Conservation (phyloP, 2,797 vertebrate genomes). For the Mus spretus region DNA sequence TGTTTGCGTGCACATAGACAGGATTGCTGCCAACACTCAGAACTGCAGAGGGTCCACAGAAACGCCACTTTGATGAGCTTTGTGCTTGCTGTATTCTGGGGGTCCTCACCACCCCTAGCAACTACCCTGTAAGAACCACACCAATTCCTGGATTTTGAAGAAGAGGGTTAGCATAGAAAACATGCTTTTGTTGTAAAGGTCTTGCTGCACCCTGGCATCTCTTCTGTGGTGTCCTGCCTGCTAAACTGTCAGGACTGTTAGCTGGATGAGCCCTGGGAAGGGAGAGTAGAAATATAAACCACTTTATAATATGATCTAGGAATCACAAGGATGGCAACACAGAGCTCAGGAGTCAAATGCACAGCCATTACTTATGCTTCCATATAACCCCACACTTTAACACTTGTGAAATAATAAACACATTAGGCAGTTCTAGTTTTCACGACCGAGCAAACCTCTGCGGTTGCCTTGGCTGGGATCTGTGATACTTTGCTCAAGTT, state of each 20-base stretch:
- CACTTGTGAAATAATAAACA: constrained; percentile 20
- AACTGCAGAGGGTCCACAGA: background rate
- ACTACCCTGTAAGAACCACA: constrained; percentile 44
- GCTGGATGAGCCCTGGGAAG: background rate
- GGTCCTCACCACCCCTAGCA: constrained; percentile 1
- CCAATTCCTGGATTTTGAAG: constrained; percentile 69
- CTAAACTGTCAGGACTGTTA: constrained; percentile 64
- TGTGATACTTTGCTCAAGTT: constrained; percentile 10
- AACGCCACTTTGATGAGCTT: background rate
- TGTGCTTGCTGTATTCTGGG: constrained; percentile 13
- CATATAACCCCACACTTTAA: constrained; percentile 15
- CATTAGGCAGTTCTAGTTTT: constrained; percentile 41
- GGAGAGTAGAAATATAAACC: background rate
- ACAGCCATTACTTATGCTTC: constrained; percentile 49
- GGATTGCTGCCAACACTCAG: background rate
- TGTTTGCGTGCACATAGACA: background rate
- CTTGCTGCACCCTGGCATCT: constrained; percentile 45
- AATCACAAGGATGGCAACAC: constrained; percentile 58
- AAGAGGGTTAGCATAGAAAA: constrained; percentile 68
- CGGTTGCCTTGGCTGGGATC: constrained; percentile 11
- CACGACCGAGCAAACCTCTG: background rate
- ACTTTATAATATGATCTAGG: constrained; percentile 59
- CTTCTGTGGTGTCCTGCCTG: background rate
- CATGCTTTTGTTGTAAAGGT: constrained; percentile 38
- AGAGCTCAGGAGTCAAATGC: background rate